These are phyloP conservation scores for Calyptomena viridis DNA, from an alignment of 2,113 vertebrate species.

Conservation along the genomic window DNA sequence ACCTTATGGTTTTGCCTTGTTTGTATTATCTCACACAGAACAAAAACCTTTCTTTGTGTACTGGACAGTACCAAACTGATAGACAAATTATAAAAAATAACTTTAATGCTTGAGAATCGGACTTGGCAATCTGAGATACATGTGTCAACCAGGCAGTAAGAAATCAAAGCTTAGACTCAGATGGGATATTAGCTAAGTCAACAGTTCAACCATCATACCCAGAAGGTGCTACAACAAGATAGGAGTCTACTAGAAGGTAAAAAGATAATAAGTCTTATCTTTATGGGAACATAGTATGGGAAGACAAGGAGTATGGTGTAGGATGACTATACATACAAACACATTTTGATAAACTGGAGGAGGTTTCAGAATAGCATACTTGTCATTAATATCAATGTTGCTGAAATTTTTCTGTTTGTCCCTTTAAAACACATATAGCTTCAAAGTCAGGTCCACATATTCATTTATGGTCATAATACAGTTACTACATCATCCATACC, in stretches of 20 bases:
- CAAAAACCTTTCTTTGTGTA: background rate
- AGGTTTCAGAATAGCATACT: background rate
- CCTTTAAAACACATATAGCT: background rate
- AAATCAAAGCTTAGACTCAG: background rate
- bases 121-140: background rate
- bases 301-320: background rate
- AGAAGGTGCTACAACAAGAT: background rate
- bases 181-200: background rate
- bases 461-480: background rate
- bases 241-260: background rate
- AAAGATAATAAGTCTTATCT: background rate
- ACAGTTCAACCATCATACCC: background rate
- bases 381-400: background rate
- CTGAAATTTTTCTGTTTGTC: background rate
- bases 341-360: background rate
- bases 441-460: background rate
- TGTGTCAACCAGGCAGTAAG: background rate
- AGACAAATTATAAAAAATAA: background rate
- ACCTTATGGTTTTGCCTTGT: background rate
- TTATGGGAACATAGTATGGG: background rate
- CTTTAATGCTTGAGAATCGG: background rate
- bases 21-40: background rate
- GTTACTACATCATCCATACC: background rate
- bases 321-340: background rate
- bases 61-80: background rate